Evolutionary conservation across 2,113 vertebrate species (phyloP).

Genomic region (Notarius lentiginosus): DNA sequence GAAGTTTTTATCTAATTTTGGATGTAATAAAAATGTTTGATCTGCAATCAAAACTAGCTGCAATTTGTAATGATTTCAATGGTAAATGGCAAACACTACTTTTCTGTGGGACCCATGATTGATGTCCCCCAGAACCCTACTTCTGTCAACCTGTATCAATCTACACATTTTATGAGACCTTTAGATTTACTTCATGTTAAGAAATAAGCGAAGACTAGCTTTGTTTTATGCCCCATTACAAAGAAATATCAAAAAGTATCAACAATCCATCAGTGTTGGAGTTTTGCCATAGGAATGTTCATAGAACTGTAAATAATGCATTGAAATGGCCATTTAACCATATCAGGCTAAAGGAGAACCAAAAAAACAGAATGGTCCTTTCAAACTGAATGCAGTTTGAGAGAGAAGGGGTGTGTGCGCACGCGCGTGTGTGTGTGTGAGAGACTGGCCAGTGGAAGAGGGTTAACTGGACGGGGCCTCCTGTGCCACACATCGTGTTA

Average conservation of each 20-base stretch:
- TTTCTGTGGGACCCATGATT: not conserved
- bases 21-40: not conserved
- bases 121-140: too few relatives aligned
- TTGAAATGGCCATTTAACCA: not conserved
- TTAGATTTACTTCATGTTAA: not conserved
- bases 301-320: not conserved
- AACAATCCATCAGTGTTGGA: not conserved
- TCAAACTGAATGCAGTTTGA: not conserved
- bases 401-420: too few relatives aligned
- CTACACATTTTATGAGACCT: not conserved
- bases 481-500: constrained; percentile 62
- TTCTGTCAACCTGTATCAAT: too few relatives aligned
- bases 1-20: not conserved
- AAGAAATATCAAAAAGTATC: too few relatives aligned
- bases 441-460: constrained; percentile 31
- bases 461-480: constrained; percentile 55
- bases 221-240: not conserved
- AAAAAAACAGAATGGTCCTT: not conserved
- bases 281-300: not conserved
- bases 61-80: not conserved
- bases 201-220: not conserved
- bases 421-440: too few relatives aligned
- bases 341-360: too few relatives aligned
- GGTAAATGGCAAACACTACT: not conserved
- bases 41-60: not conserved